Conservation (phyloP, 2,113 vertebrate species). For the Leucoraja erinaceus region DNA sequence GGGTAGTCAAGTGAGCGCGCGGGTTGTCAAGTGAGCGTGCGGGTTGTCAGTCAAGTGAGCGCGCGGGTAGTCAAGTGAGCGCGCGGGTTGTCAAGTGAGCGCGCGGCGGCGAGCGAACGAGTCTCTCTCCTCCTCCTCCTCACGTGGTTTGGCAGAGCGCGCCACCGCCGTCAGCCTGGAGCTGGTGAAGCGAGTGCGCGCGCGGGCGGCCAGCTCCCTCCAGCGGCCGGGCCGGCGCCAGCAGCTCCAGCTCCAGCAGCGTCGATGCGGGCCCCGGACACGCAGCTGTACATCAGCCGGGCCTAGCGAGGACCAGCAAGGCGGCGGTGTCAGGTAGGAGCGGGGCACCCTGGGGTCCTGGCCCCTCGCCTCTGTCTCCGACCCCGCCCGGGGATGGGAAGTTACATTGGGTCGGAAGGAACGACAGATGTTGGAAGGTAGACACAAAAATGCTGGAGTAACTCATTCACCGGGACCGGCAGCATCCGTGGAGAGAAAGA, state of each 20-base stretch:
- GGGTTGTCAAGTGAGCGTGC: no score
- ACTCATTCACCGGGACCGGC: no score
- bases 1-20: no score
- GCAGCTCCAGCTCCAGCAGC: not conserved
- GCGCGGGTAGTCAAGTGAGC: no score
- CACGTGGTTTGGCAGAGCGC: no score
- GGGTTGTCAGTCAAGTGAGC: no score
- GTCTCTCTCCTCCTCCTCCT: no score
- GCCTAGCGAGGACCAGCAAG: rapidly evolving
- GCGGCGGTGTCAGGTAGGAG: no score
- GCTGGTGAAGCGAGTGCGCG: not conserved
- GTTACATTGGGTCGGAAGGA: no score
- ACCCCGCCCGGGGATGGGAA: not conserved
- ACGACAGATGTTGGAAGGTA: no score
- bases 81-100: not conserved
- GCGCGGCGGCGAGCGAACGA: not conserved
- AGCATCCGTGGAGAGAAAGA: no score
- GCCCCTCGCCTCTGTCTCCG: not conserved
- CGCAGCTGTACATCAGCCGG: not conserved
- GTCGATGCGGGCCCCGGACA: not conserved
- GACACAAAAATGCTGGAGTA: no score
- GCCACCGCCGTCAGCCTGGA: not conserved
- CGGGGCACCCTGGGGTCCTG: not conserved
- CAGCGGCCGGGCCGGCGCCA: not conserved
- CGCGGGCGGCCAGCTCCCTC: not conserved